Evolutionary conservation across 2,888 invertebrate species (phyloP).

Genomic region (Lymantria dispar): DNA sequence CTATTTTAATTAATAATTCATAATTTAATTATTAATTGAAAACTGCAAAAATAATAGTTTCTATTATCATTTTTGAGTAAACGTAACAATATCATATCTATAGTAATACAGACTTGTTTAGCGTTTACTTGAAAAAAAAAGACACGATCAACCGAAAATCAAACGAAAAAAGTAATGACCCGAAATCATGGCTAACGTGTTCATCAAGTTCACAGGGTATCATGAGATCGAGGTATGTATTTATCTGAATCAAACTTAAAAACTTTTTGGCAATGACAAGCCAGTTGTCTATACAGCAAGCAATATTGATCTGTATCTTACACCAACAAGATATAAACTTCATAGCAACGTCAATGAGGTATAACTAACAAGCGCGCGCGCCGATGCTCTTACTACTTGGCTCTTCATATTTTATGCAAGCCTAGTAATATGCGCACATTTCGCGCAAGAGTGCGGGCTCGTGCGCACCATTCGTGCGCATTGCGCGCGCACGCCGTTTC

Average conservation of each 20-base stretch:
- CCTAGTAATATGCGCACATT: constrained; percentile 78
- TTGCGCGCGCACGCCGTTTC: constrained; percentile 54
- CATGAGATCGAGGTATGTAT: constrained; percentile 48
- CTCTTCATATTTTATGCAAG: constrained; percentile 40
- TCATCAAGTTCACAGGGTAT: constrained; percentile 63
- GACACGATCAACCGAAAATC: constrained; percentile 8
- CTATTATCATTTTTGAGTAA: too few species aligned
- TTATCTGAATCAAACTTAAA: constrained; percentile 15
- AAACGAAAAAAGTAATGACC: constrained; percentile 37
- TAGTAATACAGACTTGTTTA: too few species aligned
- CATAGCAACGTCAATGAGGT: background rate
- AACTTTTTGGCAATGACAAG: constrained; percentile 14
- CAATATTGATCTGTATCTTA: background rate
- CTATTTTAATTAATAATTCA: too few species aligned
- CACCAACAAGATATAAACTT: constrained; percentile 5
- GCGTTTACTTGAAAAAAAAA: background rate
- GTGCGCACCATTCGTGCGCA: constrained; percentile 64
- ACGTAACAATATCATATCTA: too few species aligned
- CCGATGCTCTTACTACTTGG: constrained; percentile 12
- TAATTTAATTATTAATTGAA: too few species aligned
- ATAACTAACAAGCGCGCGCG: constrained; percentile 24
- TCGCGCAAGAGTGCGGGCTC: constrained; percentile 76
- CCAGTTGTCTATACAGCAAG: background rate
- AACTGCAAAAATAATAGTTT: too few species aligned
- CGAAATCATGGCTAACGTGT: constrained; percentile 69